Base-by-base conservation (phyloP, 2,113 vertebrate genomes). In the Lontra canadensis region DNA sequence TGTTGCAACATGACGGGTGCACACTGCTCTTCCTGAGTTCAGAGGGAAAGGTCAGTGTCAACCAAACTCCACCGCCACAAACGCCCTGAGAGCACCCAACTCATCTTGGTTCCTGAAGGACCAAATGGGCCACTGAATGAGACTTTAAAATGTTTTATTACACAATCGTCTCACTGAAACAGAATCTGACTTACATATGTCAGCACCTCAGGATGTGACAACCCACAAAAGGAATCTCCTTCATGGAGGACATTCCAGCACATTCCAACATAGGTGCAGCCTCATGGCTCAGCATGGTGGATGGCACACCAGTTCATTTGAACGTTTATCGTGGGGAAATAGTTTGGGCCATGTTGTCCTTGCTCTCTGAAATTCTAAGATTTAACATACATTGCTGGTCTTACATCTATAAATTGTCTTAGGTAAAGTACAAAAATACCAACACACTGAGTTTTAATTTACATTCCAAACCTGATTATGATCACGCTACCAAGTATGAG, bases 281-380 rank as follows among this genome's bases (percentile, higher is more conserved):
- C 4, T 3, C 2, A 0, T 6, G 2, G 1, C 31, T 26, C 1
- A 1, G 21, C 1, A 39, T 4, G 34, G n/a, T 0, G 1, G 25
- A 18, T 18, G 7, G 26, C 1, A 34, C n/a, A 52, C 25, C 6
- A 18, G 7, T 61, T 18, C 36, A 0, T 34, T 21, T 47, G 6
- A 36, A 42, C 6, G n/a, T 8, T 2, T 2, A 6, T 39, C 11
- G 6, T 21, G 1, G 69, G 39, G 47, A 89, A 88, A 31, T 3
- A 42, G 15, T 71, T 63, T 36, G 47, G 31, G 55, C 65, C 74
- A 63, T 4, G 29, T 31, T 36, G 20, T 49, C 36, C 79, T 47
- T 81, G 23, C n/a, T 82, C 23, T 89, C 12, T 39, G 44, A 59
- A 71, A 93, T 10, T 55, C 4, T 25, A 52, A 86, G 15, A 52